Base-by-base conservation (phyloP, 2,797 vertebrate genomes). In the Denticeps clupeoides region DNA sequence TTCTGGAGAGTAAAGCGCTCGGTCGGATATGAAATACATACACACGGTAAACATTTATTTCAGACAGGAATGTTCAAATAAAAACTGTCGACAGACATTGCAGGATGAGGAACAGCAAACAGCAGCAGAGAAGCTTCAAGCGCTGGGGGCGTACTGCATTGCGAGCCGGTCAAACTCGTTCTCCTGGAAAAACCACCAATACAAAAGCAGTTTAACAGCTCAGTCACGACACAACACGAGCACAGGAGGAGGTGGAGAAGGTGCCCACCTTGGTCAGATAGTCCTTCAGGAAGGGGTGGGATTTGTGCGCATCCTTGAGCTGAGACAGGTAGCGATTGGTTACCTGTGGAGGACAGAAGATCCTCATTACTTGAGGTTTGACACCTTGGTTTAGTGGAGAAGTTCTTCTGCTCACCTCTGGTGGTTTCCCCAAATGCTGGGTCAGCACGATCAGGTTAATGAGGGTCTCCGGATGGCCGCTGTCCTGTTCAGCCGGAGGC, bases 301-400 rank as follows among this genome's bases (percentile, higher is more conserved):
- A 69, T 67, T 69, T 83, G 72, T 97, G 92, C 1, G 89, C 89
- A 1, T 98, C 95, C 60, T 94, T 99, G 56, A 99, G 68, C 68
- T 98, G 95, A 1, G 91, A 94, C 53, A 99, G 70, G 58, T 99
- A 98, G 9, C 93, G 89, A 56, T 87, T 97, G 3, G 90, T 95
- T 37, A 98, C 95, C 95, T 97, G 70, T 16, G 58, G 67, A 5
- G 6, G 2, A 32, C 42, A 63, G 41, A 27, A 35, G n/a, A 19
- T 12, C 10, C 8, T 29, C n/a, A n/a, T 2, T 22, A 7, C 8
- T 9, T 22, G 11, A n/a, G 21, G 7, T 4, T 29, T 19, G 24
- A 35, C 7, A 33, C 13, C 27, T 37, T 16, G 25, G 18, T 35
- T 23, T 19, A 19, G 7, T 7, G 32, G 5, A 18, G 15, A 21